Evolutionary conservation across 2,797 vertebrate genomes (phyloP), one percentile per base, ranked within the genome.

Genomic region (Glossophaga mutica): DNA sequence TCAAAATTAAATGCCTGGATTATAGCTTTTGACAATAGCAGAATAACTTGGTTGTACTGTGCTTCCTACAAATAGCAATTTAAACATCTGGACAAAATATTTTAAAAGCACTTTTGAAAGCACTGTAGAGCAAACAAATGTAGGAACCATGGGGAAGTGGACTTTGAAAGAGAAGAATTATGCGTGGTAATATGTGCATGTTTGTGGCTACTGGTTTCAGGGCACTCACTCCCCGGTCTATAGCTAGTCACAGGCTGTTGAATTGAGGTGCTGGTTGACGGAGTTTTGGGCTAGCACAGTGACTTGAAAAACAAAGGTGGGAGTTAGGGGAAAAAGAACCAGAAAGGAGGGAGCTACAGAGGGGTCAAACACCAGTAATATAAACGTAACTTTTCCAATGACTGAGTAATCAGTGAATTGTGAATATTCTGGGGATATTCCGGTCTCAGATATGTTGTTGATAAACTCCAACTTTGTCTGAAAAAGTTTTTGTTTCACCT

Each of bases 401-500:
- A 26, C 16, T 34, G 50, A 84, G 14, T 84, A 37, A 29, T 57
- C 50, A 32, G 18, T 59, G 78, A 92, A 87, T 26, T 65, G 0
- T 44, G 22, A 8, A 52, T 16, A 1, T 77, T 50, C 67, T 52
- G 12, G 52, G 6, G 71, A 39, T 82, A 68, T 67, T 32, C 52
- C 32, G 39, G 77, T 57, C 34, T 57, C 84, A 59, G 32, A 81
- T 67, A n/a, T 93, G 34, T 70, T 92, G 44, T 76, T 88, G 55
- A 22, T 93, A 76, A 95, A 92, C 71, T 81, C 34, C 46, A 87
- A 76, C 34, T 95, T 95, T 95, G 50, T 57, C 82, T 57, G 24
- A 92, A 95, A 94, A 94, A 82, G 29, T 46, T 73, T 94, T 88
- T 87, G 46, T 87, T 95, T 91, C 65, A 62, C 76, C 59, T 52